These are phyloP conservation scores for Lasius platythorax DNA, from an alignment of 2,888 invertebrate species.

Conservation along the genomic window DNA sequence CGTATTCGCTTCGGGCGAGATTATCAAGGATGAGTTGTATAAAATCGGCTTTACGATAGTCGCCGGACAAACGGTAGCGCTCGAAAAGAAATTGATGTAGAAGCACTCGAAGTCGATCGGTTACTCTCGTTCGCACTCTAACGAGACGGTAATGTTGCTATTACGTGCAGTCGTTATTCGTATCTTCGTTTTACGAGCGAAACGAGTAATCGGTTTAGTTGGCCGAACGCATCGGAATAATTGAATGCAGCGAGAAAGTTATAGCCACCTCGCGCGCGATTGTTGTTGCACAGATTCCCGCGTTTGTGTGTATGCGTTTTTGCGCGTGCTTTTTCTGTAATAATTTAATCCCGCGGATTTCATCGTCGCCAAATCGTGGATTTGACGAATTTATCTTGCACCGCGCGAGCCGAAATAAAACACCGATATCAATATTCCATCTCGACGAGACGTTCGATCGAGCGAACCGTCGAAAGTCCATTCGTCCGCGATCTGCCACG, in stretches of 20 bases:
- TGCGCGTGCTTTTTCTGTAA: conserved; percentile 20
- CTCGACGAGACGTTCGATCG: conserved; percentile 38
- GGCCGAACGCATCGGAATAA: conserved; percentile 46
- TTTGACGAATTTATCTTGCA: conserved; percentile 48
- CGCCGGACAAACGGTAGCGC: conserved; percentile 2
- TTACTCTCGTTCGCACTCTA: conserved; percentile 40
- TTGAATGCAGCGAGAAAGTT: conserved; percentile 30
- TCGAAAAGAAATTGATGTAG: conserved; percentile 30
- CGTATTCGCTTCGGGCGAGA: conserved; percentile 4
- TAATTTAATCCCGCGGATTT: conserved; percentile 47
- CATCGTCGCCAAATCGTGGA: conserved; percentile 48
- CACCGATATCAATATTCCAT: conserved; percentile 44
- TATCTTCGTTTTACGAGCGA: conserved; percentile 52
- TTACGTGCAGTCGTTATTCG: conserved; percentile 51
- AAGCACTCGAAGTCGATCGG: conserved; percentile 40
- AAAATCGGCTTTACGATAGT: conserved; percentile 4
- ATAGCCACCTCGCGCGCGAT: conserved; percentile 25
- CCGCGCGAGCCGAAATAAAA: conserved; percentile 44
- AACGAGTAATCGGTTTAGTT: conserved; percentile 55
- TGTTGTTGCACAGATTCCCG: conserved; percentile 35
- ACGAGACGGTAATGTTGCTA: conserved; percentile 49
- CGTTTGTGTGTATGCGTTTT: neutral
- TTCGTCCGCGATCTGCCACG: conserved; percentile 18
- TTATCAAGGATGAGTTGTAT: conserved; percentile 6
- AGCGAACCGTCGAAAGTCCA: conserved; percentile 27